Evolutionary conservation across 2,888 invertebrate species (phyloP).

Genomic region (Polymixis flavicincta): DNA sequence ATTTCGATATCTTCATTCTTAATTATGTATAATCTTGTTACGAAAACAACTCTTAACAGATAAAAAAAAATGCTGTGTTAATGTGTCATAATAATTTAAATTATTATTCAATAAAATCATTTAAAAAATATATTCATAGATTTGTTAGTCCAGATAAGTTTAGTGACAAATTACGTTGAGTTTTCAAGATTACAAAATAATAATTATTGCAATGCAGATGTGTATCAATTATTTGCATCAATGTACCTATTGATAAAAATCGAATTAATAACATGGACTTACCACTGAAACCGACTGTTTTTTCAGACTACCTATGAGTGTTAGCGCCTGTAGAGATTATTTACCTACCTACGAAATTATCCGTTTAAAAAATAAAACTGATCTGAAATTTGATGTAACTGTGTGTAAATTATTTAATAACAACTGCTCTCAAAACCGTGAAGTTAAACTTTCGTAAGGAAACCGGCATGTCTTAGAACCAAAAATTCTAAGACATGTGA

Average conservation of each 20-base stretch:
- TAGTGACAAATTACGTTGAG: not conserved
- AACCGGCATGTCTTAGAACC: too few relatives aligned
- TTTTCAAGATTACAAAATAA: slow-evolving; percentile 2
- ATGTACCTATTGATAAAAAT: slow-evolving; percentile 12
- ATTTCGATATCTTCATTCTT: not conserved
- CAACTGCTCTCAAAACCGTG: too few relatives aligned
- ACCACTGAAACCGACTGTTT: not conserved
- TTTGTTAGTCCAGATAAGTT: not conserved
- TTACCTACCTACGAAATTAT: not conserved
- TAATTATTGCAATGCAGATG: slow-evolving; percentile 4
- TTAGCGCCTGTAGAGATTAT: not conserved
- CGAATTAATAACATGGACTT: not conserved
- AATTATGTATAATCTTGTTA: not conserved
- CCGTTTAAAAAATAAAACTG: not conserved
- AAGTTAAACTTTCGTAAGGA: too few relatives aligned
- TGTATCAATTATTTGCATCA: slow-evolving; percentile 6
- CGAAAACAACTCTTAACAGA: not conserved
- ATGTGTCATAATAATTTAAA: not conserved
- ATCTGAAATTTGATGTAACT: not conserved
- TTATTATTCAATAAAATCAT: not conserved
- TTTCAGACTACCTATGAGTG: not conserved
- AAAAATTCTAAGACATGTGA: too few relatives aligned
- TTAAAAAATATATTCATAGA: not conserved
- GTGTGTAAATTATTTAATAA: too few relatives aligned
- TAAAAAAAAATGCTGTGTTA: not conserved